Base-by-base conservation (phyloP, 2,888 invertebrate species). In the Macroteleia sp. region DNA sequence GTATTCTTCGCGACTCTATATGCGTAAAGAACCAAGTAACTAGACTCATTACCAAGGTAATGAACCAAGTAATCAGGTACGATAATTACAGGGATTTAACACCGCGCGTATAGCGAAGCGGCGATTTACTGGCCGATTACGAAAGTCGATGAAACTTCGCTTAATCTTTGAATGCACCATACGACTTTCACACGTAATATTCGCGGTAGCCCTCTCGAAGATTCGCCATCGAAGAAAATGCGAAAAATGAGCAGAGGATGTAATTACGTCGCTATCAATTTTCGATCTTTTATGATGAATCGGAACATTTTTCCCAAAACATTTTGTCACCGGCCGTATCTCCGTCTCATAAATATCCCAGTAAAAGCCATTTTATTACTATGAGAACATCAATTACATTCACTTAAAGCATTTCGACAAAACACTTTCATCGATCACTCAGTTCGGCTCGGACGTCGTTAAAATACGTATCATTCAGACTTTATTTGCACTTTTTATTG, bases 1-100 rank as follows among this genome's bases (percentile, higher is more conserved):
- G 44, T 71, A 75, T 67, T 70, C 59, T 54, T 61, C 5, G 30
- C 20, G 17, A 56, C 46, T 59, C 48, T 59, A 44, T 19, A 28
- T 20, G 57, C 48, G 79, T 62, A 74, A 54, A 69, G 59, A 77
- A 79, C 64, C 34, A 76, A 66, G 52, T 59, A 73, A 75, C 57
- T 70, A 79, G 73, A 75, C 66, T 74, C 75, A 81, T 83, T 86
- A 80, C 57, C 71, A 61, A 59, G 80, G 76, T 83, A 83, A 81
- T 81, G 81, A 78, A 83, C 77, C 75, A 77, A 74, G 80, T 80
- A 81, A 81, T 81, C 56, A 74, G 61, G 48, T 22, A 56, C 61
- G 75, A 76, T 81, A 84, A 85, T 86, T 82, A 80, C 71, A 48
- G 42, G 66, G 69, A 80, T 75, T 83, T 82, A 75, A 62, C 61